phyloP scores from a whole-genome alignment of 2,888 invertebrate species.

The Pristionchus mayeri region DNA sequence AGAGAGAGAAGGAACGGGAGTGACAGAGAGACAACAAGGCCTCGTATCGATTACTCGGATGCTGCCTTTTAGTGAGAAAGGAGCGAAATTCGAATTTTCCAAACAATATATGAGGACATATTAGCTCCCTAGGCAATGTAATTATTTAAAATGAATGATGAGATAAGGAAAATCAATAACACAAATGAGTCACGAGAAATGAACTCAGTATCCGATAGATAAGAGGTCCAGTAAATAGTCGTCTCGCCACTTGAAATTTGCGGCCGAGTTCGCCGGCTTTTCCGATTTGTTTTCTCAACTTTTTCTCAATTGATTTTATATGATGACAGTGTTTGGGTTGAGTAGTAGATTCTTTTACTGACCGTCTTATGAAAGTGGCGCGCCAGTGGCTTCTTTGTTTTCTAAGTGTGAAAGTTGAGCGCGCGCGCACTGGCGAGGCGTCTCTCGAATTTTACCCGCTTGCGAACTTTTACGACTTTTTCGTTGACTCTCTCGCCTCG shows the following conservation, averaged over 20 bases:
- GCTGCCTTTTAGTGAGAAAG: background rate
- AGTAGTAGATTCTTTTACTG: too few species aligned
- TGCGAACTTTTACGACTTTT: slow-evolving; percentile 38
- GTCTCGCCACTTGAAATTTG: too few species aligned
- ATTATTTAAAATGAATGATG: background rate
- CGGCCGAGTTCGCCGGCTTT: background rate
- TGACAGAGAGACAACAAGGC: background rate
- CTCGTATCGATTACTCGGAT: slow-evolving; percentile 3
- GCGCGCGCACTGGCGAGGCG: background rate
- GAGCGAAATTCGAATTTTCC: background rate
- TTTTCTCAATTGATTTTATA: too few species aligned
- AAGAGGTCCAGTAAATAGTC: too few species aligned
- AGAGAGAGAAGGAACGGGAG: slow-evolving; percentile 12
- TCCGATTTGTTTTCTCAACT: too few species aligned
- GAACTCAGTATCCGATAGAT: slow-evolving; percentile 2
- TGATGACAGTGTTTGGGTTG: too few species aligned
- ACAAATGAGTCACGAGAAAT: background rate
- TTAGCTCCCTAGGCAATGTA: too few species aligned
- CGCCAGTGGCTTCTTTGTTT: too few species aligned
- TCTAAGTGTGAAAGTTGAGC: background rate
- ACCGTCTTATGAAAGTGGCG: too few species aligned
- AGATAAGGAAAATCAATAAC: background rate
- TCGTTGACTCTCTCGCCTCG: background rate
- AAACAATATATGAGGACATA: background rate
- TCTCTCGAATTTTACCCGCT: background rate